Evolutionary conservation across 2,797 vertebrate genomes (phyloP).

Genomic region (Girardinus metallicus): DNA sequence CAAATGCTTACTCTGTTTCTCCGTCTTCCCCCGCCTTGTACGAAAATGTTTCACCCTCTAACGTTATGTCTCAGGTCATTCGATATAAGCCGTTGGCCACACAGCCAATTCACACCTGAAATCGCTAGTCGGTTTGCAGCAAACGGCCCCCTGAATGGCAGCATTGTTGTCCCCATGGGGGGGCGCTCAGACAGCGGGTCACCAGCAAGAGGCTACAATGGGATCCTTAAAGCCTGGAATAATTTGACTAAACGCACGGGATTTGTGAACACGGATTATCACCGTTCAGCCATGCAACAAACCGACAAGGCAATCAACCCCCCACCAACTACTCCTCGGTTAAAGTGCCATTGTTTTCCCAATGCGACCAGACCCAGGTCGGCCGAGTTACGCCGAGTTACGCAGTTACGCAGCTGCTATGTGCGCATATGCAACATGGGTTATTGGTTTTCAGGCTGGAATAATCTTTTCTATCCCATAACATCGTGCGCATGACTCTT

Average conservation of each 20-base stretch:
- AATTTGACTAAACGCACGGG: conserved; percentile 80
- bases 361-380: conserved; percentile 21
- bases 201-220: conserved; percentile 72
- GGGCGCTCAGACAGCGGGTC: conserved; percentile 72
- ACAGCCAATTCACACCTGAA: conserved; percentile 81
- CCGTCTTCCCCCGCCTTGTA: conserved; percentile 15
- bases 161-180: conserved; percentile 76
- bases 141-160: conserved; percentile 74
- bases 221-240: conserved; percentile 76
- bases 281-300: conserved; percentile 65
- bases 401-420: conserved; percentile 34
- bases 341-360: conserved; percentile 56
- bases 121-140: conserved; percentile 66
- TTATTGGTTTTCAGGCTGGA: conserved; percentile 15
- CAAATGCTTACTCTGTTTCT: conserved; percentile 20
- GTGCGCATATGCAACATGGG: conserved; percentile 8
- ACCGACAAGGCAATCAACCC: conserved; percentile 59
- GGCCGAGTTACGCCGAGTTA: not conserved
- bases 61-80: conserved; percentile 76
- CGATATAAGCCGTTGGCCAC: conserved; percentile 76
- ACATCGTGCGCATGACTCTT: conserved; percentile 26
- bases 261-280: conserved; percentile 78
- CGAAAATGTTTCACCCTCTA: conserved; percentile 36
- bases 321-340: conserved; percentile 51
- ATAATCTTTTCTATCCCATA: conserved; percentile 36